Percentiles rank a stretch among this genome's conserved stretches.
These are phyloP conservation scores for Balaeniceps rex DNA, from an alignment of 2,113 vertebrate species.

Conservation along the genomic window DNA sequence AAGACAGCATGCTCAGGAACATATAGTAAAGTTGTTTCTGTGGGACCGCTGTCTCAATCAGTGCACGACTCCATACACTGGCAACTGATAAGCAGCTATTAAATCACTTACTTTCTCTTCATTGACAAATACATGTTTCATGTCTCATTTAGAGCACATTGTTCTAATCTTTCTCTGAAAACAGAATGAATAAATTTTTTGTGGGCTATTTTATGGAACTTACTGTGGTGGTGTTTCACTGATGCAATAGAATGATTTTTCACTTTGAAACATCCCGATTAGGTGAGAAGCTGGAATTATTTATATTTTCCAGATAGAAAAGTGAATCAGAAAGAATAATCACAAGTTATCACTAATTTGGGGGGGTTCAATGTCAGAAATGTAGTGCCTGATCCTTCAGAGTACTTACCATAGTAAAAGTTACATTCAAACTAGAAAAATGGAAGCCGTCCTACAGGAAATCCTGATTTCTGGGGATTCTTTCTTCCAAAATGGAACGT, in stretches of 20 bases:
- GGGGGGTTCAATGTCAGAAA: neutral
- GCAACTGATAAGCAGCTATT: neutral
- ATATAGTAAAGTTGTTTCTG: neutral
- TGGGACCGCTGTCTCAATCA: neutral
- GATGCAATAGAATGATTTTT: neutral
- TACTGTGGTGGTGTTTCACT: neutral
- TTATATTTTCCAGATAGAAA: neutral
- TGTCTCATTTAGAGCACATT: neutral
- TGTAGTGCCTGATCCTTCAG: neutral
- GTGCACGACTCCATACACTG: neutral
- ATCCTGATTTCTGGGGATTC: neutral
- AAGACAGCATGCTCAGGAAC: neutral
- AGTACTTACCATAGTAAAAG: neutral
- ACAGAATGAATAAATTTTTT: neutral
- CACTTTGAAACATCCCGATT: neutral
- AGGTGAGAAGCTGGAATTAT: neutral
- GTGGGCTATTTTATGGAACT: neutral
- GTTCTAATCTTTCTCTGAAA: neutral
- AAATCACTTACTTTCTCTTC: neutral
- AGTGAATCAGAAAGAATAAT: neutral
- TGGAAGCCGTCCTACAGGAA: neutral
- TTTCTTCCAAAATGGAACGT: neutral
- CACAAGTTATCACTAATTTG: neutral
- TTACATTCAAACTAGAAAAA: neutral
- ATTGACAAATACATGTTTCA: neutral